Evolutionary conservation across 2,113 vertebrate species (phyloP).

Genomic region (Microcebus tavaratra): DNA sequence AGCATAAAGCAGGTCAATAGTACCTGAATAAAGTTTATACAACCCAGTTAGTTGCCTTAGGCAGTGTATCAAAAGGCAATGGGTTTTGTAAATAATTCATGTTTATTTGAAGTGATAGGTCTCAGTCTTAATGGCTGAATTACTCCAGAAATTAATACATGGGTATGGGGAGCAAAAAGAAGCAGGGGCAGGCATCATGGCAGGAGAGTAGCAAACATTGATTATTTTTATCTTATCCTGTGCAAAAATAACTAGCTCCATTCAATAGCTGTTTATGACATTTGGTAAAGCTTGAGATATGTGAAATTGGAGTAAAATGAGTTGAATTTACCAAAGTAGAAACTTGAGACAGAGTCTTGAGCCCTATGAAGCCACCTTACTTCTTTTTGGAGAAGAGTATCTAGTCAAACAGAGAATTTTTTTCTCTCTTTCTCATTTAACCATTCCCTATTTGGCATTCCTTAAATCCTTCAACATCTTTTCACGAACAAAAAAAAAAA

Average conservation of each 20-base stretch:
- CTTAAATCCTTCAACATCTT: too few species aligned
- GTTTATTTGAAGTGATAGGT: conserved; percentile 26
- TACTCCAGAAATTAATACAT: neutral
- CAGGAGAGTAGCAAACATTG: neutral
- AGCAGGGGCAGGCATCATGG: neutral
- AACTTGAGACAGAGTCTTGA: neutral
- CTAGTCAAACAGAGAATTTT: neutral
- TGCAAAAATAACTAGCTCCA: neutral
- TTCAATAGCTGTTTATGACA: neutral
- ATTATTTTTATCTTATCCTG: neutral
- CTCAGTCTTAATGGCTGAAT: neutral
- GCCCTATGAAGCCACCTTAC: neutral
- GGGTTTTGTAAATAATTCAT: neutral
- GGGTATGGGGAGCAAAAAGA: neutral
- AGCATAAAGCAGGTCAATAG: conserved; percentile 19
- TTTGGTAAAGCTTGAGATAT: neutral
- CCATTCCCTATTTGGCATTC: too few species aligned
- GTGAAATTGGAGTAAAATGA: neutral
- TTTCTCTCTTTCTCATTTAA: neutral
- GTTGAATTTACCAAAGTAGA: neutral
- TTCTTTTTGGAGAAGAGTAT: conserved; percentile 3
- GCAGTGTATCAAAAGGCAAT: neutral
- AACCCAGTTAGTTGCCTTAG: neutral
- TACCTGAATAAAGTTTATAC: neutral
- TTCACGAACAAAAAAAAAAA: neutral